phyloP scores from a whole-genome alignment of 2,113 vertebrate genomes.

The Xenus cinereus region DNA sequence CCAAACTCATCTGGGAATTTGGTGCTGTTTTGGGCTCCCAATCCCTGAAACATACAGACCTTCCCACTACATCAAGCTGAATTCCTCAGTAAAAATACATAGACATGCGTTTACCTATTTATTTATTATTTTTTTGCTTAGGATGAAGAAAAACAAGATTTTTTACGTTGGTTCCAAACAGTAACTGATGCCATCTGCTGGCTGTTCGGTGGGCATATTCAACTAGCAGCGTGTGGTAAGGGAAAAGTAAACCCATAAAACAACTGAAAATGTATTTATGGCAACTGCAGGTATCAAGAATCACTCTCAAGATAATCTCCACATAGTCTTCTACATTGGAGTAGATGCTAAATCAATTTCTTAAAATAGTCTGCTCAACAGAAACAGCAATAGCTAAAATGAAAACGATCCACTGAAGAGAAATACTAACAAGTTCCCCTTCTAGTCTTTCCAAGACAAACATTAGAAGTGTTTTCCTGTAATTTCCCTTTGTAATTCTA shows the following conservation, averaged over 20 bases:
- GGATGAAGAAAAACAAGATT: conserved; percentile 78
- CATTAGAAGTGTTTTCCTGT: background rate
- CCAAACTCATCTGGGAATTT: background rate
- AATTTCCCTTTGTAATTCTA: background rate
- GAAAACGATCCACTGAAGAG: background rate
- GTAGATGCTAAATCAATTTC: background rate
- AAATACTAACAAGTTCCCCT: background rate
- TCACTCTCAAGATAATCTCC: background rate
- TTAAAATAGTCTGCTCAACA: background rate
- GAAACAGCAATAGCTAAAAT: background rate
- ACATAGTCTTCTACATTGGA: background rate
- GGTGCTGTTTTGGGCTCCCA: background rate
- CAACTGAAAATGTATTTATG: background rate
- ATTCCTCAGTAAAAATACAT: background rate
- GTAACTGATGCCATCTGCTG: conserved; percentile 84
- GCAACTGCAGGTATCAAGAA: background rate
- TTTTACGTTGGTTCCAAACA: conserved; percentile 77
- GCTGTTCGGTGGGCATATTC: conserved; percentile 78
- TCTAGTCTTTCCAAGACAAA: background rate
- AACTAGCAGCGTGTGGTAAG: conserved; percentile 82
- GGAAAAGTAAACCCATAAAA: background rate
- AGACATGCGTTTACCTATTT: background rate
- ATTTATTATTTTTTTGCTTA: conserved; percentile 58
- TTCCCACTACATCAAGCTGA: background rate
- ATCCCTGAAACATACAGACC: background rate